A percentile compares a stretch with the other conserved stretches of the same genome.
phyloP scores from a whole-genome alignment of 2,797 vertebrate genomes.

The Chanos chanos region DNA sequence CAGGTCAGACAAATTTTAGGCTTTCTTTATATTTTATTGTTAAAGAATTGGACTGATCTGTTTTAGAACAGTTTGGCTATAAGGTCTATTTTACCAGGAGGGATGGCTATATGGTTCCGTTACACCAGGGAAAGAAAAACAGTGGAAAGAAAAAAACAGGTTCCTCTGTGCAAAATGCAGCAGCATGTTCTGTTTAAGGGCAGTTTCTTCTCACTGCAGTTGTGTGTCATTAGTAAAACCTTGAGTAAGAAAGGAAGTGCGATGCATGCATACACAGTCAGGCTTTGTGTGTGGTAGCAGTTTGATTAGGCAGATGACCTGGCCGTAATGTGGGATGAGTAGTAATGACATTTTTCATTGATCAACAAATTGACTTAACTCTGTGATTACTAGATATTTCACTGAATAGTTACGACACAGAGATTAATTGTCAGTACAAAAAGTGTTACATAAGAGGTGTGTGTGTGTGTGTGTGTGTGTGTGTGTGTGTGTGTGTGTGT shows the following conservation, averaged over 20 bases:
- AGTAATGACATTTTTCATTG: constrained; percentile 45
- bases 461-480: constrained; percentile 32
- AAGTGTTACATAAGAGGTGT: constrained; percentile 46
- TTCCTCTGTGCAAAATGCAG: too few species aligned
- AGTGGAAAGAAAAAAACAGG: too few species aligned
- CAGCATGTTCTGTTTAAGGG: too few species aligned
- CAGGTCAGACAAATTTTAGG: too few species aligned
- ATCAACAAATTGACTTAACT: constrained; percentile 33
- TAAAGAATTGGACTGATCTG: too few species aligned
- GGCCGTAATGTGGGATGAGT: constrained; percentile 10
- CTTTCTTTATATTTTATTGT: too few species aligned
- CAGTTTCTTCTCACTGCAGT: too few species aligned
- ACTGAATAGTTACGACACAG: constrained; percentile 13
- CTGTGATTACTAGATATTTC: constrained; percentile 1
- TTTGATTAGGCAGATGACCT: constrained; percentile 22
- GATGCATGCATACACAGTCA: constrained; percentile 3
- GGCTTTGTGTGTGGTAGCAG: not conserved
- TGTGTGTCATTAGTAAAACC: too few species aligned
- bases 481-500: constrained; percentile 28
- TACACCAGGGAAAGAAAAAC: too few species aligned
- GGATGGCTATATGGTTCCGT: too few species aligned
- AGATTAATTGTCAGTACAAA: constrained; percentile 48
- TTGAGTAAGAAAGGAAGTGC: not conserved
- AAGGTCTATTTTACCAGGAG: too few species aligned
- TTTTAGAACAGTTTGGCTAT: too few species aligned